phyloP scores from a whole-genome alignment of 2,797 vertebrate species.

The Molossus alvarezi region DNA sequence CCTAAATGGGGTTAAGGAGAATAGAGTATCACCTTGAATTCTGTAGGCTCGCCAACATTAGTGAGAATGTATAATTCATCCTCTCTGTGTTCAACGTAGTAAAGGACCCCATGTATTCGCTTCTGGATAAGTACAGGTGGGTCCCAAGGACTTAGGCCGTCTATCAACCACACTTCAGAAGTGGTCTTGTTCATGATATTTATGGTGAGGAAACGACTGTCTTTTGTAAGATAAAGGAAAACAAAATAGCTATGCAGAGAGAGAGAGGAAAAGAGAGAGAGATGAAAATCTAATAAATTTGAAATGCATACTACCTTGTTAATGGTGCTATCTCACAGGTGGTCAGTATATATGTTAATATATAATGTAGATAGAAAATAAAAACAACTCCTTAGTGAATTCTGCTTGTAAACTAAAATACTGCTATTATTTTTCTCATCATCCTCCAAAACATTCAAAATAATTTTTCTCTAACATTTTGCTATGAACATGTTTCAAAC shows the following conservation, averaged over 20 bases:
- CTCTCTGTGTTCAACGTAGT: constrained; percentile 95
- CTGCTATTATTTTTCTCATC: constrained; percentile 54
- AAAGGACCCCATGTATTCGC: constrained; percentile 93
- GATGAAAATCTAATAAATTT: constrained; percentile 40
- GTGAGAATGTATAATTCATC: constrained; percentile 94
- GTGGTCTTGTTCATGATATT: constrained; percentile 96
- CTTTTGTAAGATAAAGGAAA: constrained; percentile 95
- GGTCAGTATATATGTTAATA: neutral
- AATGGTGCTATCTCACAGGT: neutral
- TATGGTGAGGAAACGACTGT: constrained; percentile 94
- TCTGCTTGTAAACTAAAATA: constrained; percentile 7
- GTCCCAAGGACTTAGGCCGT: constrained; percentile 88
- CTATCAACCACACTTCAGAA: constrained; percentile 94
- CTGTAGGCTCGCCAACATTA: constrained; percentile 93
- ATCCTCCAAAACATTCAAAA: neutral
- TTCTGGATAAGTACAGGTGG: constrained; percentile 93
- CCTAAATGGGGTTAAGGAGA: neutral
- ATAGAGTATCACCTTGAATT: constrained; percentile 94
- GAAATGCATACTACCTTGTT: constrained; percentile 2
- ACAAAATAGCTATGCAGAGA: constrained; percentile 94
- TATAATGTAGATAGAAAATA: constrained; percentile 58
- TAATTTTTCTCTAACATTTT: constrained; percentile 42
- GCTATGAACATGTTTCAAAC: constrained; percentile 37
- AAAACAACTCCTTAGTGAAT: constrained; percentile 32
- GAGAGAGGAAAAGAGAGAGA: constrained; percentile 34